A percentile compares a stretch with the other conserved stretches of the same genome.
These are phyloP conservation scores for Zaprionus vittiger DNA, from an alignment of 1,140 invertebrate genomes.

Conservation along the genomic window DNA sequence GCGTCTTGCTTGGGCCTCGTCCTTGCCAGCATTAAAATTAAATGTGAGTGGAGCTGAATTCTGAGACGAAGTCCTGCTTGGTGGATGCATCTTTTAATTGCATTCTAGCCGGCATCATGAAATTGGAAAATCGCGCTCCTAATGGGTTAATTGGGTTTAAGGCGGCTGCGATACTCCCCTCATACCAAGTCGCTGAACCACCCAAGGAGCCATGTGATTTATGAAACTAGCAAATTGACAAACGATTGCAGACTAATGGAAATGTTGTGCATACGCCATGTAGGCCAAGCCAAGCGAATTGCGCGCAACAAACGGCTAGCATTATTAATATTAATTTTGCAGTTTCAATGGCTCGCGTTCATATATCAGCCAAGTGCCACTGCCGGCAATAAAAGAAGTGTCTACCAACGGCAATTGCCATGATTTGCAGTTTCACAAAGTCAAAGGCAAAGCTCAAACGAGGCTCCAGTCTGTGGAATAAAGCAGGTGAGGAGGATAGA, in stretches of 20 bases:
- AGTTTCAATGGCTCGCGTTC: constrained; percentile 33
- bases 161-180: constrained; percentile 40
- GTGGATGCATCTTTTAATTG: constrained; percentile 62
- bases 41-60: constrained; percentile 47
- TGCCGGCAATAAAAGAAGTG: constrained; percentile 47
- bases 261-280: constrained; percentile 60
- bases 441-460: constrained; percentile 20
- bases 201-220: constrained; percentile 48
- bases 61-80: constrained; percentile 19
- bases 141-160: constrained; percentile 78
- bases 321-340: constrained; percentile 77
- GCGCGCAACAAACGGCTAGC: background rate
- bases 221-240: constrained; percentile 66
- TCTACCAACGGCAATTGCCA: constrained; percentile 41
- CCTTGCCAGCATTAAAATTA: constrained; percentile 76
- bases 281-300: constrained; percentile 6
- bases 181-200: background rate
- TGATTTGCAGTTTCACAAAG: constrained; percentile 62
- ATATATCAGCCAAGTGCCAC: constrained; percentile 45
- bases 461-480: background rate
- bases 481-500: background rate
- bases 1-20: constrained; percentile 30
- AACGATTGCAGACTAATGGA: constrained; percentile 68
- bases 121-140: constrained; percentile 55
- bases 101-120: constrained; percentile 71